Conservation (phyloP, 2,888 invertebrate species). For the Unio delphinus region DNA sequence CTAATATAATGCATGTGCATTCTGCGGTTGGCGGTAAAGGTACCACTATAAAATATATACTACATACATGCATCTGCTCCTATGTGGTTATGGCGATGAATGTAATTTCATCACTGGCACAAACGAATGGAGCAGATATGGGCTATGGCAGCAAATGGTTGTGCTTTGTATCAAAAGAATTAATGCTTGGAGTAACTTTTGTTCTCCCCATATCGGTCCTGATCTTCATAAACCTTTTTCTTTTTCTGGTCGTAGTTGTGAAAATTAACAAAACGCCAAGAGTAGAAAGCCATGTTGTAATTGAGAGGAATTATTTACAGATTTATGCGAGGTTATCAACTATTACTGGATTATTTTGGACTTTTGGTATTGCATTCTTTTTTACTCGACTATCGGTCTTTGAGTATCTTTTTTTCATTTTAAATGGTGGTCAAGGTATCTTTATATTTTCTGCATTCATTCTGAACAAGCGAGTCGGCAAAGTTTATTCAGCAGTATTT, state of each 20-base stretch:
- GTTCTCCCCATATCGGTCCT: constrained; percentile 17
- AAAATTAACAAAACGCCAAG: constrained; percentile 15
- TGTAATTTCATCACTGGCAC: not conserved
- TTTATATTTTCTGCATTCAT: constrained; percentile 30
- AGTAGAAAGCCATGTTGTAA: constrained; percentile 3
- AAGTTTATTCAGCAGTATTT: not conserved
- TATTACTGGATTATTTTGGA: constrained; percentile 26
- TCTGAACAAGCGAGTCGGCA: constrained; percentile 17
- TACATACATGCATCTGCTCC: constrained; percentile 9
- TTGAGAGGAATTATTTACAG: constrained; percentile 19
- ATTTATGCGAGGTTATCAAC: constrained; percentile 27
- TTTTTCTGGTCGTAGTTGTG: constrained; percentile 15
- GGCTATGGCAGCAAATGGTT: constrained; percentile 19
- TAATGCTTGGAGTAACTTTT: constrained; percentile 23
- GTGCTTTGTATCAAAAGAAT: constrained; percentile 20
- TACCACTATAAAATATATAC: constrained; percentile 10
- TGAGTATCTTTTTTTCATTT: constrained; percentile 26
- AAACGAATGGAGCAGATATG: constrained; percentile 6
- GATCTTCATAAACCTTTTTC: constrained; percentile 11
- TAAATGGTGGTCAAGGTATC: constrained; percentile 24
- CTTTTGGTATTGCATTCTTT: constrained; percentile 20
- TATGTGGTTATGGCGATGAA: constrained; percentile 12
- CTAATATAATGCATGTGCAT: not conserved
- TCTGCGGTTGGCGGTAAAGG: not conserved
- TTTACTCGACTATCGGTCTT: constrained; percentile 10